Base-by-base conservation (phyloP, 2,797 vertebrate species). In the Anguilla anguilla region DNA sequence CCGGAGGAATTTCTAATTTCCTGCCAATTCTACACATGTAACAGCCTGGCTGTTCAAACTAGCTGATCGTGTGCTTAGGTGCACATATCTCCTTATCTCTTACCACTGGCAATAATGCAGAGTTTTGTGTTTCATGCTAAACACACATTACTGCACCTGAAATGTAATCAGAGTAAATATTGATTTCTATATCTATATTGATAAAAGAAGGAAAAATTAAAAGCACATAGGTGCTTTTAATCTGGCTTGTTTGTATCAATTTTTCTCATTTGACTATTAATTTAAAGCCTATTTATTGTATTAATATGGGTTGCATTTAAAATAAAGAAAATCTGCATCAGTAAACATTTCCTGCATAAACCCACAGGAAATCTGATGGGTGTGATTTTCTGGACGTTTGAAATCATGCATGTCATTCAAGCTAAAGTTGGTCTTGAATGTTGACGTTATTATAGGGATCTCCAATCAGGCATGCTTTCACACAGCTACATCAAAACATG, bases 241-340 rank as follows among this genome's bases (percentile, higher is more conserved):
- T 81, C 22, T 81, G 39, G 39, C 25, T 81, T 46, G 6, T 22
- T 81, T 46, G 77, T 11, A 74, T 35, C 2, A 13, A 74, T 31
- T 74, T 35, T 35, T 72, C 59, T 67, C 43, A 72, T 25, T 88
- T 91, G 35, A 85, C 89, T 90, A 90, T 91, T 87, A 87, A 87
- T 74, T 82, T n/a, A 31, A 74, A 49, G 84, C 87, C 74, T 86
- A 31, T 64, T 85, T 84, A 79, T 31, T 89, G 83, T 84, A 81
- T 77, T 25, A 53, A 13, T 17, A 67, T 64, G 64, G 6, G 6
- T 64, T 64, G 2, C 19, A 39, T 39, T 74, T 15, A 74, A 46
- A 43, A 79, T 86, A 72, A 86, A 85, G 25, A 84, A 84, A 77
- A 11, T 85, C 19, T 57, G 51, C 85, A 49, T 89, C 74, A 72